Conservation (phyloP, 2,888 invertebrate species). For the Agrotis segetum region DNA sequence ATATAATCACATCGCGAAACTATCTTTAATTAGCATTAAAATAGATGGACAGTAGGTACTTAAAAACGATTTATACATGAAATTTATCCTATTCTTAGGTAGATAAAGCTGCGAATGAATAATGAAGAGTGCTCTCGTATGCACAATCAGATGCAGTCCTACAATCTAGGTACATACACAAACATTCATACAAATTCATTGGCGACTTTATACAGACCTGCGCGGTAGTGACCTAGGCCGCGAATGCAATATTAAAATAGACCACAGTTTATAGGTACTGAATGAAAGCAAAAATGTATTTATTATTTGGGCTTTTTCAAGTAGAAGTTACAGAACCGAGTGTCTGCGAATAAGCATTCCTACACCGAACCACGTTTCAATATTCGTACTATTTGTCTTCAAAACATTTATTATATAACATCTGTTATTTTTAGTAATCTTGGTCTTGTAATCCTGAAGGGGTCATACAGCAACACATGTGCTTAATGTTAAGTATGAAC, state of each 20-base stretch:
- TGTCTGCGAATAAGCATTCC: neutral
- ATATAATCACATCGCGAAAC: neutral
- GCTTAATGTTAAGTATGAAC: constrained; percentile 33
- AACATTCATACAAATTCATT: constrained; percentile 61
- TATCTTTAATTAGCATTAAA: neutral
- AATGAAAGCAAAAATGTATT: neutral
- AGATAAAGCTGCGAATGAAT: constrained; percentile 2
- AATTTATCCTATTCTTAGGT: neutral
- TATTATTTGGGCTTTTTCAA: neutral
- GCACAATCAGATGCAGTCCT: constrained; percentile 27
- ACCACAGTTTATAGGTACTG: constrained; percentile 4
- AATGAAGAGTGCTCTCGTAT: constrained; percentile 6
- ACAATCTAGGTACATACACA: constrained; percentile 32
- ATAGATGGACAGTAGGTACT: neutral
- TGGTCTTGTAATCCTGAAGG: constrained; percentile 9
- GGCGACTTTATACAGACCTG: constrained; percentile 65
- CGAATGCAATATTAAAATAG: constrained; percentile 62
- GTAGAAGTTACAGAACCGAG: neutral
- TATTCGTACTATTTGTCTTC: constrained; percentile 9
- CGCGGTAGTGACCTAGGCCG: constrained; percentile 70
- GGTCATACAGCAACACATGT: constrained; percentile 27
- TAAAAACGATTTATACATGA: neutral
- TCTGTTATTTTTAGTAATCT: neutral
- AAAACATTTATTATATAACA: constrained; percentile 1
- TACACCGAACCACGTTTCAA: neutral